Conservation (phyloP, 1,140 invertebrate genomes). For the Protaetia brevitarsis region DNA sequence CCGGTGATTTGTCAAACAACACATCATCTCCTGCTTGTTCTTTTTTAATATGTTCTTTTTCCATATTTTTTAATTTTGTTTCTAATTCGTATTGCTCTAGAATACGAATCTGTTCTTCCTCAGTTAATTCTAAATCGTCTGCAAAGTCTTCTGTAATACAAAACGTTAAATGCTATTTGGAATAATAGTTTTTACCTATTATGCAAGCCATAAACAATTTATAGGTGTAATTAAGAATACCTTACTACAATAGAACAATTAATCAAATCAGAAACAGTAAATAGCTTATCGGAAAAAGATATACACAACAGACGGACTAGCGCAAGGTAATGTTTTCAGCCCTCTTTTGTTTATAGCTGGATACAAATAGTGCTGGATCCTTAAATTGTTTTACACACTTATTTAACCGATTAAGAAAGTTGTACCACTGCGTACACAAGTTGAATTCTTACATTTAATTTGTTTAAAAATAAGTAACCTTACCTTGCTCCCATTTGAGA, state of each 20-base stretch:
- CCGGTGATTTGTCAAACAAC: slow-evolving; percentile 29
- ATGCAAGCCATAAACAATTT: too few relatives aligned
- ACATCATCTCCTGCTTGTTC: slow-evolving; percentile 24
- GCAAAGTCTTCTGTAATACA: slow-evolving; percentile 57
- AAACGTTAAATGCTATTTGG: not conserved
- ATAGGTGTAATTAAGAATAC: too few relatives aligned
- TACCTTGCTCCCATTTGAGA: slow-evolving; percentile 50
- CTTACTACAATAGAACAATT: not conserved
- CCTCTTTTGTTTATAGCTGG: not conserved
- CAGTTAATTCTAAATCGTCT: slow-evolving; percentile 56
- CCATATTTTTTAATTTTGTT: slow-evolving; percentile 37
- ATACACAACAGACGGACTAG: too few relatives aligned
- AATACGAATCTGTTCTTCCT: slow-evolving; percentile 58
- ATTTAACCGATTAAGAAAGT: too few relatives aligned
- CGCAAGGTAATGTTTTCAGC: too few relatives aligned
- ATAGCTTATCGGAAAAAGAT: not conserved
- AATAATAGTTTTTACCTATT: not conserved
- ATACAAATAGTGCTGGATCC: not conserved
- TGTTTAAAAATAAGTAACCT: not conserved
- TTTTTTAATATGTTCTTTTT: slow-evolving; percentile 4
- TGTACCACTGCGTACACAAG: too few relatives aligned
- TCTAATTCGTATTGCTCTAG: slow-evolving; percentile 58
- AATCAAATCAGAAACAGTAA: not conserved
- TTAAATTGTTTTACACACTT: too few relatives aligned
- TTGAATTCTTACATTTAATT: too few relatives aligned